A percentile compares a stretch with the other conserved stretches of the same genome.
Evolutionary conservation across 2,888 invertebrate species (phyloP).

Genomic region (Oasisia sp.): DNA sequence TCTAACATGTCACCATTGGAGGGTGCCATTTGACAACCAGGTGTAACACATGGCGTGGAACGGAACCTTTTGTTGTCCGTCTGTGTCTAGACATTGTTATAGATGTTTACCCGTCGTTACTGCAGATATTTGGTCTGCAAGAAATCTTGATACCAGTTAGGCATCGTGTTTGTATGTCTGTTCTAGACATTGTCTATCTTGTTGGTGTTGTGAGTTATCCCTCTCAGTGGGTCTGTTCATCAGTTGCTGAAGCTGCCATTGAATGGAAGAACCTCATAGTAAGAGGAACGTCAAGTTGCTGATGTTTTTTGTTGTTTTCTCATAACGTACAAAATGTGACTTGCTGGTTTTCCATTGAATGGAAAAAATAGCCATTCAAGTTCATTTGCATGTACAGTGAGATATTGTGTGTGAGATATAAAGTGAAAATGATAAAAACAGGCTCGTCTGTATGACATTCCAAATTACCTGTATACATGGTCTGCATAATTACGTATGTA

Average conservation of each 20-base stretch:
- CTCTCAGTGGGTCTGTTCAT: neutral
- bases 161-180: constrained; percentile 7
- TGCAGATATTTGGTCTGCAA: neutral
- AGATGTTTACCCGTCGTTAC: neutral
- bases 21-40: neutral
- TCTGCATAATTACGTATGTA: no score
- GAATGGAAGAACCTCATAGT: neutral
- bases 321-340: no score
- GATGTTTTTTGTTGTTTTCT: no score
- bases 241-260: neutral
- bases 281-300: no score
- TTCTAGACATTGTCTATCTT: neutral
- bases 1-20: neutral
- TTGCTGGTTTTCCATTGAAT: no score
- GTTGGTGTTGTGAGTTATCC: neutral
- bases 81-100: neutral
- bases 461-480: no score
- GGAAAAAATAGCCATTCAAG: no score
- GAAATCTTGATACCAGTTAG: constrained; percentile 4
- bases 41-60: neutral
- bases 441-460: no score
- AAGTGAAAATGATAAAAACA: no score
- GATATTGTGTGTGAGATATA: no score
- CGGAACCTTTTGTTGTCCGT: neutral
- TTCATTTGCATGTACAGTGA: no score